Conservation (phyloP, 2,113 vertebrate species). For the Pygoscelis antarcticus region DNA sequence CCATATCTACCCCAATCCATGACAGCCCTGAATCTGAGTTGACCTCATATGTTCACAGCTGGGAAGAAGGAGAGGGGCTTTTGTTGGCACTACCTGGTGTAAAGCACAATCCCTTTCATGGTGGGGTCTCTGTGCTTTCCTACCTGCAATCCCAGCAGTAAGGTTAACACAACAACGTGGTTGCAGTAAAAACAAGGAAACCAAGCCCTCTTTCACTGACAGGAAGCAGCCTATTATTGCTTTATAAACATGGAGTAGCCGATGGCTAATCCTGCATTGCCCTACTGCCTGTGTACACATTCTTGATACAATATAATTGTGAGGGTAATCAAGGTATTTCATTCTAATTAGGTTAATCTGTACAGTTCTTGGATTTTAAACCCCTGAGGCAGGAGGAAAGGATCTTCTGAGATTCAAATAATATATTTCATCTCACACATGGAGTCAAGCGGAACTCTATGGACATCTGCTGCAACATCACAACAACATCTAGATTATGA, state of each 20-base stretch:
- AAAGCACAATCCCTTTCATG: not conserved
- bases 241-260: not conserved
- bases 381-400: not conserved
- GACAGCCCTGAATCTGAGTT: not conserved
- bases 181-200: not conserved
- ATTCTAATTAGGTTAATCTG: not conserved
- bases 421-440: not conserved
- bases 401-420: not conserved
- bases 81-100: not conserved
- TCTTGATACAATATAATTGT: not conserved
- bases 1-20: not conserved
- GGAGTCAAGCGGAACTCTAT: not conserved
- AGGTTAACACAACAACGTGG: not conserved
- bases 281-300: not conserved
- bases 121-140: not conserved
- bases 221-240: not conserved
- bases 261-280: not conserved
- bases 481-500: not conserved
- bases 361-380: not conserved
- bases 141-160: not conserved
- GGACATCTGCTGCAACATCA: not conserved
- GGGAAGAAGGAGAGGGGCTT: not conserved
- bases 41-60: not conserved
- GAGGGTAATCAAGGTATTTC: not conserved
- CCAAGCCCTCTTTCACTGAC: not conserved